Evolutionary conservation across 2,888 invertebrate genomes (phyloP).

Genomic region (Operophtera brumata): DNA sequence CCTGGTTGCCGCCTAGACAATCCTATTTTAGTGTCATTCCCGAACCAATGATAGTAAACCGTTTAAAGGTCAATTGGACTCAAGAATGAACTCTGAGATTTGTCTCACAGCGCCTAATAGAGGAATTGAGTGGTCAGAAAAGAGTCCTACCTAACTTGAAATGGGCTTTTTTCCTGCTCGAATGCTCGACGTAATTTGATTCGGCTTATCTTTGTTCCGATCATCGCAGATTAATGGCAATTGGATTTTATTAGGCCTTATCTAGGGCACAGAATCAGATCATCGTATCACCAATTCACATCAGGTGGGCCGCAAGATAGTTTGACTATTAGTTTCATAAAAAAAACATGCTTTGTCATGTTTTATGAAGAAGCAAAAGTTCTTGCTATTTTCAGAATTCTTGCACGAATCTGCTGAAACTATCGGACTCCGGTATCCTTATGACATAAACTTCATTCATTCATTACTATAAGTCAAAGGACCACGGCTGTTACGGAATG

Average conservation of each 20-base stretch:
- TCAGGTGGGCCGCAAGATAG: too few species aligned
- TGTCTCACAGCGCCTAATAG: constrained; percentile 20
- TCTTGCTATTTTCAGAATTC: too few species aligned
- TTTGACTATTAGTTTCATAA: too few species aligned
- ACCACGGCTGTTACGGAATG: too few species aligned
- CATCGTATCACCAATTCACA: too few species aligned
- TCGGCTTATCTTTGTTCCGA: not conserved
- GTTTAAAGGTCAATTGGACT: constrained; percentile 32
- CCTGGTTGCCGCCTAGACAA: constrained; percentile 15
- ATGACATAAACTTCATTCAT: too few species aligned
- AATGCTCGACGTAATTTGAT: constrained; percentile 3
- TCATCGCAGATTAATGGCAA: constrained; percentile 4
- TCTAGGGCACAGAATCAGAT: not conserved
- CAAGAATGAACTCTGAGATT: constrained; percentile 27
- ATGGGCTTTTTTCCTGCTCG: constrained; percentile 13
- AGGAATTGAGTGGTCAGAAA: constrained; percentile 11
- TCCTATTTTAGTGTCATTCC: constrained; percentile 24
- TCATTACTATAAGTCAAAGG: too few species aligned
- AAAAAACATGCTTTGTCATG: too few species aligned
- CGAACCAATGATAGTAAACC: constrained; percentile 25
- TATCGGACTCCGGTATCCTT: too few species aligned
- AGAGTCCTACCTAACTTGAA: constrained; percentile 2
- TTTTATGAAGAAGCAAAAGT: not conserved
- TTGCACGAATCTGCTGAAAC: too few species aligned
- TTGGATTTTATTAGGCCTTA: not conserved